These are phyloP conservation scores for Arge pagana DNA, from an alignment of 2,888 invertebrate genomes.

Conservation along the genomic window DNA sequence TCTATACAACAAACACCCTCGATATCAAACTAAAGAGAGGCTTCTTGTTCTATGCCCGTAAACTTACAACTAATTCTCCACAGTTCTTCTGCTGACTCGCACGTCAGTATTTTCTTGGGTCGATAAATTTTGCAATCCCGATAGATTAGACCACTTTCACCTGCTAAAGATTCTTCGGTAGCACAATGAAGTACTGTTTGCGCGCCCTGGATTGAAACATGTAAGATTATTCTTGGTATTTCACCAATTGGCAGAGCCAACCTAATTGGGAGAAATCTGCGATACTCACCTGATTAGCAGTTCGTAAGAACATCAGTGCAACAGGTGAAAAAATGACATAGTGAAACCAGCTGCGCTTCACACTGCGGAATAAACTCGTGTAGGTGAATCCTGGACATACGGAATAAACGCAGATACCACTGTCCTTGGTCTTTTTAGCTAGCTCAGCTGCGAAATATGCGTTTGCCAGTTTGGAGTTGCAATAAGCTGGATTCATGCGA, in stretches of 20 bases:
- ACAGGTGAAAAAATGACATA: constrained; percentile 73
- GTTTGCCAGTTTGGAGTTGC: constrained; percentile 79
- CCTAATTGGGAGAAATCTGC: neutral
- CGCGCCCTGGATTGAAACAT: constrained; percentile 66
- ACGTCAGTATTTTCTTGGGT: constrained; percentile 67
- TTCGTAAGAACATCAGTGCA: constrained; percentile 72
- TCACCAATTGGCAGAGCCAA: constrained; percentile 11
- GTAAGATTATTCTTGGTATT: neutral
- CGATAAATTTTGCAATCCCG: constrained; percentile 71
- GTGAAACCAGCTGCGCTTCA: constrained; percentile 70
- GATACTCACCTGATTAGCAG: constrained; percentile 69
- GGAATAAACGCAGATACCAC: constrained; percentile 68
- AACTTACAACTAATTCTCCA: constrained; percentile 73
- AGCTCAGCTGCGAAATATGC: constrained; percentile 72
- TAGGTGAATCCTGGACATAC: constrained; percentile 82
- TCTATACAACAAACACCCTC: neutral
- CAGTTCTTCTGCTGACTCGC: constrained; percentile 66
- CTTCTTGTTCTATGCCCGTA: constrained; percentile 40
- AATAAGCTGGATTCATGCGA: constrained; percentile 67
- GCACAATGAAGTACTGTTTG: constrained; percentile 81
- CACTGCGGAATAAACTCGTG: constrained; percentile 74
- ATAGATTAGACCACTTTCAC: constrained; percentile 75
- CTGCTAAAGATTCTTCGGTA: constrained; percentile 64
- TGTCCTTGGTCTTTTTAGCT: constrained; percentile 62
- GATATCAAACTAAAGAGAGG: neutral